A percentile compares a stretch with the other conserved stretches of the same genome.
phyloP scores from a whole-genome alignment of 2,113 vertebrate genomes.

The Haemorhous mexicanus region DNA sequence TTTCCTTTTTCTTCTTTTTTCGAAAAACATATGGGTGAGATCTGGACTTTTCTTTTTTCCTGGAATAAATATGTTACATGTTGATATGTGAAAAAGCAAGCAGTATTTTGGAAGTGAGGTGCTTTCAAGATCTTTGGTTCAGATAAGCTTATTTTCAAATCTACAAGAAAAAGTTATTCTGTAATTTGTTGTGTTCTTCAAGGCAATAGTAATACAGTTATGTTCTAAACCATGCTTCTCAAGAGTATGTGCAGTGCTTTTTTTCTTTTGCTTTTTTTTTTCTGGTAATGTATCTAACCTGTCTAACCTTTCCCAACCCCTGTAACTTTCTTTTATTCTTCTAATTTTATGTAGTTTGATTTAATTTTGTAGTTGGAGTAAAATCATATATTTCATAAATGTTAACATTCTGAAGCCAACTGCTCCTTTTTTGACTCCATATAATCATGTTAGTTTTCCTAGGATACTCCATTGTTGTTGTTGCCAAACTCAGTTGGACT shows the following conservation, averaged over 20 bases:
- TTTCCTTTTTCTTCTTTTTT: not conserved
- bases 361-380: slow-evolving; percentile 60
- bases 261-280: not conserved
- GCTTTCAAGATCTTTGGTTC: slow-evolving; percentile 49
- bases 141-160: slow-evolving; percentile 1
- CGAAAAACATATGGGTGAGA: not conserved
- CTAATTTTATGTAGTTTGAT: slow-evolving; percentile 55
- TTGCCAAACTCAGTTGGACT: slow-evolving; percentile 55
- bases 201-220: not conserved
- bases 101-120: slow-evolving; percentile 57
- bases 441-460: slow-evolving; percentile 53
- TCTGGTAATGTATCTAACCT: not conserved
- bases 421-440: slow-evolving; percentile 29
- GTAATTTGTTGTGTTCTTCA: slow-evolving; percentile 32
- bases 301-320: slow-evolving; percentile 16
- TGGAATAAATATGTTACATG: slow-evolving; percentile 29
- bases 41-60: not conserved
- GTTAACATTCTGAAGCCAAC: slow-evolving; percentile 31
- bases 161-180: not conserved
- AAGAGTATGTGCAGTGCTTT: slow-evolving; percentile 12
- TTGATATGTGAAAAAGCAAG: slow-evolving; percentile 37
- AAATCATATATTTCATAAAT: slow-evolving; percentile 54
- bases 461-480: slow-evolving; percentile 14
- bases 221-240: not conserved
- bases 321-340: slow-evolving; percentile 18